Conservation (phyloP, 2,888 invertebrate species). For the Meandrusa payeni region DNA sequence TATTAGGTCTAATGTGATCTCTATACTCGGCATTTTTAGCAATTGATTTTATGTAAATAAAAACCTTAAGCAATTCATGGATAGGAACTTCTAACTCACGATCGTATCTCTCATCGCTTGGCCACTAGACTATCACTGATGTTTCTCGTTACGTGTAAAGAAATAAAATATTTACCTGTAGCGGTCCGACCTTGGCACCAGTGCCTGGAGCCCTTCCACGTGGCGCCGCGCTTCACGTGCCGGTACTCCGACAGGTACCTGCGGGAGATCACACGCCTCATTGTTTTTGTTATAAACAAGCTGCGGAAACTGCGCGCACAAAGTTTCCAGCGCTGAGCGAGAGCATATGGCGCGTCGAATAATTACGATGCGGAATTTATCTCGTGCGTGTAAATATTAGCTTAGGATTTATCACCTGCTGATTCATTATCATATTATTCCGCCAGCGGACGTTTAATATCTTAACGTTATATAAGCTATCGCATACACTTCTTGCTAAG, state of each 20-base stretch:
- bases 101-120: too few species aligned
- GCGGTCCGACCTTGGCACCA: constrained; percentile 89
- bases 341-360: neutral
- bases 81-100: too few species aligned
- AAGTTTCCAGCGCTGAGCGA: neutral
- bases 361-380: constrained; percentile 8
- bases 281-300: constrained; percentile 6
- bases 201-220: constrained; percentile 93
- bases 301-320: neutral
- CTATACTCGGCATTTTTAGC: too few species aligned
- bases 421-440: too few species aligned
- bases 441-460: too few species aligned
- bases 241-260: constrained; percentile 97
- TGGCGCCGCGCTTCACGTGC: constrained; percentile 97
- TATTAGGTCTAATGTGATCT: too few species aligned
- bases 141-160: neutral
- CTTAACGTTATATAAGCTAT: too few species aligned
- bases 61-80: too few species aligned
- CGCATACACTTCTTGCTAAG: too few species aligned
- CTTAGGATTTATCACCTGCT: too few species aligned
- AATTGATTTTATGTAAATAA: too few species aligned
- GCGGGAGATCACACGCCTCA: constrained; percentile 18
- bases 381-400: neutral
- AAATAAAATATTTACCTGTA: constrained; percentile 60
- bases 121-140: too few species aligned